These are phyloP conservation scores for Vanessa atalanta DNA, from an alignment of 1,140 invertebrate species.

Conservation along the genomic window DNA sequence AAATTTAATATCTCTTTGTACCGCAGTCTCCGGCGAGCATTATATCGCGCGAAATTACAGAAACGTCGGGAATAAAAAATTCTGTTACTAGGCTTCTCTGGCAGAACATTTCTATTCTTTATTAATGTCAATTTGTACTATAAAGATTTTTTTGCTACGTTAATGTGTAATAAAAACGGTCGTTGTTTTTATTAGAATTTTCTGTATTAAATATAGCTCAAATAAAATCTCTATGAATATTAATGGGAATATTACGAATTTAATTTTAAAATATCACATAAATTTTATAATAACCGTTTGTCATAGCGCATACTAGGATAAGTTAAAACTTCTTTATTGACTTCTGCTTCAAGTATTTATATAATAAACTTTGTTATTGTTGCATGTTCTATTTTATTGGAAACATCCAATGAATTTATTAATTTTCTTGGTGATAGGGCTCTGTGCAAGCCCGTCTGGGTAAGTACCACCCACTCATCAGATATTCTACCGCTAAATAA, in stretches of 20 bases:
- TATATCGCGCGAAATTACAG: conserved; percentile 39
- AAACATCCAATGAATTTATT: no score
- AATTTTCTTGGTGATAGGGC: no score
- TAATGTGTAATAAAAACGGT: neutral
- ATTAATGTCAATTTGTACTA: conserved; percentile 20
- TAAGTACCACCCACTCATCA: no score
- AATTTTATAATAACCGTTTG: neutral
- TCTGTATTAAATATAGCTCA: neutral
- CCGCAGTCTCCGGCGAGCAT: conserved; percentile 32
- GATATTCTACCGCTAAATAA: no score
- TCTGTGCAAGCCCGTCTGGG: no score
- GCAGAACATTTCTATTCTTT: conserved; percentile 25
- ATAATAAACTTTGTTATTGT: no score
- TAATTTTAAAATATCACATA: neutral
- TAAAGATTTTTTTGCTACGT: conserved; percentile 14
- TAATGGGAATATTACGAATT: neutral
- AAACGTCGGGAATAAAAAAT: conserved; percentile 38
- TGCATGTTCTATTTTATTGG: no score
- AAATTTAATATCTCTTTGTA: conserved; percentile 49
- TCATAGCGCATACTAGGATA: neutral
- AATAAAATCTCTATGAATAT: neutral
- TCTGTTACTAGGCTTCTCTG: conserved; percentile 22
- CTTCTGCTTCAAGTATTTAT: no score
- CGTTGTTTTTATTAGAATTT: conserved; percentile 1
- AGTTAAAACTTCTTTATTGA: no score